Percentiles rank a stretch among this genome's conserved stretches.
Conservation (phyloP, 2,113 vertebrate genomes). For the Echinops telfairi region DNA sequence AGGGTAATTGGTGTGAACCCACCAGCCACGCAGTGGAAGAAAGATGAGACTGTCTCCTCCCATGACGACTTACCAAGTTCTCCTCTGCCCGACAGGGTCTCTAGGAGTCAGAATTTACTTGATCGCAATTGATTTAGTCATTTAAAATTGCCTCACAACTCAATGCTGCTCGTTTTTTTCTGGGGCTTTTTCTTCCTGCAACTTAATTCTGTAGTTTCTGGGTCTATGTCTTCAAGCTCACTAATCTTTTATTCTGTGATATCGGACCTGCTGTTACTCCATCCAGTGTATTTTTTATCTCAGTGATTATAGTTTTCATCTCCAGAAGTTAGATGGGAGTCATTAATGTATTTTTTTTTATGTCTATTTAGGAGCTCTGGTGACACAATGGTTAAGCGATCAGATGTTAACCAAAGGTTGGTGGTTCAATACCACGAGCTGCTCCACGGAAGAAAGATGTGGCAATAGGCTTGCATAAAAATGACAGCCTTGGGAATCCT, state of each 20-base stretch:
- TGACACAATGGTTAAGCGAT: not conserved
- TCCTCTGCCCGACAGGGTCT: too few relatives aligned
- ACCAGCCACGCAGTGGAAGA: too few relatives aligned
- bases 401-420: not conserved
- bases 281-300: not conserved
- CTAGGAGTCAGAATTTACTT: too few relatives aligned
- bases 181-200: not conserved
- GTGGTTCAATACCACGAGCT: not conserved
- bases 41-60: too few relatives aligned
- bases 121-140: too few relatives aligned
- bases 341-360: not conserved
- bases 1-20: too few relatives aligned
- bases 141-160: not conserved
- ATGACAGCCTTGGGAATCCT: not conserved
- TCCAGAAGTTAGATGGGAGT: not conserved
- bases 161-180: not conserved
- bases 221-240: conserved; percentile 1
- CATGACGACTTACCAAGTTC: too few relatives aligned
- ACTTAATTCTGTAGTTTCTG: conserved; percentile 8
- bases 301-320: not conserved
- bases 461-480: not conserved
- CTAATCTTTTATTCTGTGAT: conserved; percentile 29
- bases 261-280: conserved; percentile 8
- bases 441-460: not conserved
- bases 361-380: not conserved